A percentile compares a stretch with the other conserved stretches of the same genome.
phyloP scores from a whole-genome alignment of 2,113 vertebrate genomes.

The Strix uralensis region DNA sequence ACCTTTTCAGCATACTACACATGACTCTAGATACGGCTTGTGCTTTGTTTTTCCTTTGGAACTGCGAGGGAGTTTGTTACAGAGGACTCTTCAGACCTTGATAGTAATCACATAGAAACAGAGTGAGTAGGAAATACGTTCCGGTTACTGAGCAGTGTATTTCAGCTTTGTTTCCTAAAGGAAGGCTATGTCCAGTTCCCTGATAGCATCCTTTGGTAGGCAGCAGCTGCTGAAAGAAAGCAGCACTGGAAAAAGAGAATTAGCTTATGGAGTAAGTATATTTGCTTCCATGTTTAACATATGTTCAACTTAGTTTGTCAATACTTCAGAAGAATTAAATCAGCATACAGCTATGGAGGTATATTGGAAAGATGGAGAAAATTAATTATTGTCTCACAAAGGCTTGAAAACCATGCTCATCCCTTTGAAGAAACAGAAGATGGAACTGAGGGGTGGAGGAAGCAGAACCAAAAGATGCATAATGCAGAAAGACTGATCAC shows the following conservation, averaged over 20 bases:
- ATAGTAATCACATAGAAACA: neutral
- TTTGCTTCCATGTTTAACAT: neutral
- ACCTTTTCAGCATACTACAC: neutral
- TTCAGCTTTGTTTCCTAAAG: neutral
- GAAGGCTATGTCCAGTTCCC: neutral
- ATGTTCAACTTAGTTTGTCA: neutral
- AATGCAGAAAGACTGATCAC: neutral
- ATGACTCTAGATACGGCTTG: neutral
- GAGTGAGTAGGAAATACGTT: neutral
- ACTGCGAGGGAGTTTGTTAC: neutral
- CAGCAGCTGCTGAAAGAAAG: neutral
- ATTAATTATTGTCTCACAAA: neutral
- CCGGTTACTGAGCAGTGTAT: neutral
- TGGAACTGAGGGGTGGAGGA: neutral
- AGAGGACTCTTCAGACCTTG: neutral
- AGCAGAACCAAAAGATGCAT: neutral
- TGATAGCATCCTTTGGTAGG: neutral
- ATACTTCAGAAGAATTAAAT: neutral
- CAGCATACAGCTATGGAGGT: neutral
- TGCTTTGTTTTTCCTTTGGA: neutral
- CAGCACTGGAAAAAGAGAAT: neutral
- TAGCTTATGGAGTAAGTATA: neutral
- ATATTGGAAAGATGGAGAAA: neutral
- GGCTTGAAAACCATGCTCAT: neutral
- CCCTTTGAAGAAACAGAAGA: neutral